Percentiles rank a stretch among this genome's conserved stretches.
Conservation (phyloP, 2,113 vertebrate genomes). For the Bos javanicus region DNA sequence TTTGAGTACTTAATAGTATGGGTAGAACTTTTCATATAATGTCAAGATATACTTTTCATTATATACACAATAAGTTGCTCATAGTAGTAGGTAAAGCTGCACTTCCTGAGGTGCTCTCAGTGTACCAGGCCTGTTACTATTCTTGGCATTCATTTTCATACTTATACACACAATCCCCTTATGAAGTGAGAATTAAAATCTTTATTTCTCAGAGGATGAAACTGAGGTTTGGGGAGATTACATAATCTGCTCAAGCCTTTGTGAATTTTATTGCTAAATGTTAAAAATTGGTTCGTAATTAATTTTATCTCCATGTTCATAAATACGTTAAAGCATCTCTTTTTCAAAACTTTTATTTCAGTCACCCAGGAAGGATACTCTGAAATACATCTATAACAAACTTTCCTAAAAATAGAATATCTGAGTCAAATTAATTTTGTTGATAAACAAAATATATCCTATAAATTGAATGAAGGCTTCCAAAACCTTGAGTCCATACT, state of each 20-base stretch:
- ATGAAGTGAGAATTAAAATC: not conserved
- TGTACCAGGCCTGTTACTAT: not conserved
- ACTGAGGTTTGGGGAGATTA: not conserved
- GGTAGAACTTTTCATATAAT: not conserved
- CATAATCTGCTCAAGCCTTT: not conserved
- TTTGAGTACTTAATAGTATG: not conserved
- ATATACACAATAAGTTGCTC: not conserved
- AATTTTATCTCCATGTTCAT: not conserved
- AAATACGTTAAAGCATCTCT: not conserved
- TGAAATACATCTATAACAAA: not conserved
- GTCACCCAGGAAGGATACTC: not conserved
- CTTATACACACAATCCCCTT: not conserved
- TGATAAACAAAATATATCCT: not conserved
- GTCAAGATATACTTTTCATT: not conserved
- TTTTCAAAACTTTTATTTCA: not conserved
- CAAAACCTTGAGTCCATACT: not conserved
- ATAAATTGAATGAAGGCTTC: not conserved
- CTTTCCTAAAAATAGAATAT: not conserved
- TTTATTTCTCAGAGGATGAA: not conserved
- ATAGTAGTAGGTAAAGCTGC: not conserved
- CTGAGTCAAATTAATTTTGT: not conserved
- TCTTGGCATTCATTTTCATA: not conserved
- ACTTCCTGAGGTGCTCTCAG: not conserved
- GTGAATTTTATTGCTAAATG: not conserved
- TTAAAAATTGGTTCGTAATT: not conserved